A percentile compares a stretch with the other conserved stretches of the same genome.
phyloP scores from a whole-genome alignment of 2,888 invertebrate species.

The Drosophila bunnanda region DNA sequence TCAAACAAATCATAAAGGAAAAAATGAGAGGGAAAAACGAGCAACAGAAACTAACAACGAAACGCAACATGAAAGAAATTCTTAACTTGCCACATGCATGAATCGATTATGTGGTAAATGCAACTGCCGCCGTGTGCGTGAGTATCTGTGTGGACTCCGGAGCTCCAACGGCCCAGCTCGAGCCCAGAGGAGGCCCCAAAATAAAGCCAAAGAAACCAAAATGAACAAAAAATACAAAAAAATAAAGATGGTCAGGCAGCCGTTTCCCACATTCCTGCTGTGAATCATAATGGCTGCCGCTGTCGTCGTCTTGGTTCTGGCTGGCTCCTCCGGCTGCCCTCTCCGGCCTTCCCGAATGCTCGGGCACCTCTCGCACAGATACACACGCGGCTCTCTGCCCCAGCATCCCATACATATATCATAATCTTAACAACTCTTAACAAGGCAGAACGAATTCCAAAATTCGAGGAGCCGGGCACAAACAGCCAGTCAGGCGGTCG shows the following conservation, averaged over 20 bases:
- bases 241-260: slow-evolving; percentile 73
- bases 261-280: slow-evolving; percentile 83
- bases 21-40: slow-evolving; percentile 50
- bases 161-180: slow-evolving; percentile 8
- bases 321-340: slow-evolving; percentile 37
- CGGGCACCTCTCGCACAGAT: slow-evolving; percentile 29
- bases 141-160: slow-evolving; percentile 35
- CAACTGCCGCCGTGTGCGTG: slow-evolving; percentile 40
- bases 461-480: slow-evolving; percentile 72
- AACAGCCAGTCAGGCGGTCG: slow-evolving; percentile 71
- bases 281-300: slow-evolving; percentile 82
- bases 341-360: slow-evolving; percentile 3
- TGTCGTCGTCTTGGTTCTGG: slow-evolving; percentile 61
- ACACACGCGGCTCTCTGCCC: slow-evolving; percentile 25
- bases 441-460: slow-evolving; percentile 83
- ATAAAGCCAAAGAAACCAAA: slow-evolving; percentile 30
- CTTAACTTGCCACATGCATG: slow-evolving; percentile 74
- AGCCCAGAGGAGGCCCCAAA: slow-evolving; percentile 38
- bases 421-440: slow-evolving; percentile 84
- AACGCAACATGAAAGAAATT: slow-evolving; percentile 77
- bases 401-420: slow-evolving; percentile 75
- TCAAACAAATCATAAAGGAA: slow-evolving; percentile 82
- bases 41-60: slow-evolving; percentile 69
- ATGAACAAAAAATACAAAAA: slow-evolving; percentile 9
- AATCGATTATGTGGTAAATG: slow-evolving; percentile 80